These are phyloP conservation scores for Platygyra sinensis DNA, from an alignment of 64 coral and sea anemone species.

Conservation along the genomic window DNA sequence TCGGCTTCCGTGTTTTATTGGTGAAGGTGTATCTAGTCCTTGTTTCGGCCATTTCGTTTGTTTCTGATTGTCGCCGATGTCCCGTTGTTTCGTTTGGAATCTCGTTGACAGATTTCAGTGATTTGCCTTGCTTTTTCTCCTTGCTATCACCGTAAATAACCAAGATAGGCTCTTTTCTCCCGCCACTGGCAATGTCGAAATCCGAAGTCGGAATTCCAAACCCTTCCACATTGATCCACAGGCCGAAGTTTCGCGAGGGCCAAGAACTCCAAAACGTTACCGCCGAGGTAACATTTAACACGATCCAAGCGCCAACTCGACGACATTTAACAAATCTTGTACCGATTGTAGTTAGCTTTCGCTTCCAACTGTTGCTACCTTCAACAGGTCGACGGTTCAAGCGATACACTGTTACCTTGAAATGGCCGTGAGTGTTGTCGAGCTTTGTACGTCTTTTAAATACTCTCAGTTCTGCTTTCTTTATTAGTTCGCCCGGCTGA, in stretches of 20 bases:
- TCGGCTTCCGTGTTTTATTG: constrained; percentile 7
- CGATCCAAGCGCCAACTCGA: constrained; percentile 75
- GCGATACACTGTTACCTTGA: constrained; percentile 73
- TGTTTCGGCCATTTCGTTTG: background rate
- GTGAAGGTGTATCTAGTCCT: background rate
- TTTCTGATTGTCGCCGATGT: background rate
- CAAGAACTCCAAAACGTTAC: constrained; percentile 78
- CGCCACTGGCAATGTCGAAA: constrained; percentile 90
- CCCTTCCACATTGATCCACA: constrained; percentile 74
- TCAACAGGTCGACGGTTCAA: constrained; percentile 61
- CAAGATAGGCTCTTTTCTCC: constrained; percentile 90
- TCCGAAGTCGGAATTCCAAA: constrained; percentile 67
- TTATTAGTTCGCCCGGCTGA: constrained; percentile 55
- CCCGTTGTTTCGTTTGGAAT: constrained; percentile 28
- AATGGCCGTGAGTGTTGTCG: constrained; percentile 25
- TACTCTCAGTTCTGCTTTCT: constrained; percentile 73
- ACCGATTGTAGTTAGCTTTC: constrained; percentile 52
- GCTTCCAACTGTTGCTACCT: constrained; percentile 66
- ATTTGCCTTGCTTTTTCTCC: constrained; percentile 22
- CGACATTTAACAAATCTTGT: constrained; percentile 64
- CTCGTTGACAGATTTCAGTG: background rate
- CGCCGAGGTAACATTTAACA: constrained; percentile 78
- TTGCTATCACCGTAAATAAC: constrained; percentile 73
- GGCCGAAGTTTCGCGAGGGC: constrained; percentile 74
- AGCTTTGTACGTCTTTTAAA: constrained; percentile 78